These are phyloP conservation scores for Oplegnathus fasciatus DNA, from an alignment of 2,113 vertebrate genomes.

Conservation along the genomic window DNA sequence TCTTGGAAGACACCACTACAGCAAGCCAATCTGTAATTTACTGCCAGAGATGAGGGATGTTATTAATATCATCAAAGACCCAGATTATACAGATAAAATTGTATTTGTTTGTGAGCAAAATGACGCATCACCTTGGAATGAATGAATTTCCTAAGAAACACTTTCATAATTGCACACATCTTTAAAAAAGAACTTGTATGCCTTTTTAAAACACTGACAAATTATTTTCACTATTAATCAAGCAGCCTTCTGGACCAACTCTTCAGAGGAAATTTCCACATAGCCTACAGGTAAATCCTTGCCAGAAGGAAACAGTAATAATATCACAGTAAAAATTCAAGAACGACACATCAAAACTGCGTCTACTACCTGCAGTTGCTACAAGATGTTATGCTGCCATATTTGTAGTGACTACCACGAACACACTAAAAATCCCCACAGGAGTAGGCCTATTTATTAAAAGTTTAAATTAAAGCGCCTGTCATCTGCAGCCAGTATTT, in stretches of 20 bases:
- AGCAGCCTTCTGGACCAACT: not conserved
- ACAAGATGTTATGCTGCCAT: not conserved
- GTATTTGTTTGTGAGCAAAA: not conserved
- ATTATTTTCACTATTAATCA: not conserved
- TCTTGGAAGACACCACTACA: not conserved
- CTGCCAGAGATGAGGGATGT: not conserved
- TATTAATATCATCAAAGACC: not conserved
- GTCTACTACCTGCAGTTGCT: too few species aligned
- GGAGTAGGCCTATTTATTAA: not conserved
- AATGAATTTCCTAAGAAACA: not conserved
- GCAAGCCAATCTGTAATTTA: not conserved
- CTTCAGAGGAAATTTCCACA: not conserved
- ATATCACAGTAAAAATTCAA: not conserved
- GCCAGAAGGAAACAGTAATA: not conserved
- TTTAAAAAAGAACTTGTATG: not conserved
- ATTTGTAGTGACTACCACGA: not conserved
- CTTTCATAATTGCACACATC: not conserved
- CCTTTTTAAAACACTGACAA: not conserved
- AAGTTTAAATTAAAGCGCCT: not conserved
- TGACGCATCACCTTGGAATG: not conserved
- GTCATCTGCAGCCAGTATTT: not conserved
- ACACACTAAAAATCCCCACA: not conserved
- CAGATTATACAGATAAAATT: not conserved
- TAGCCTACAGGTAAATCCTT: not conserved
- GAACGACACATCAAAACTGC: not conserved